A percentile compares a stretch with the other conserved stretches of the same genome.
phyloP scores from a whole-genome alignment of 1,140 invertebrate species.

The Drosophila sulfurigaster region DNA sequence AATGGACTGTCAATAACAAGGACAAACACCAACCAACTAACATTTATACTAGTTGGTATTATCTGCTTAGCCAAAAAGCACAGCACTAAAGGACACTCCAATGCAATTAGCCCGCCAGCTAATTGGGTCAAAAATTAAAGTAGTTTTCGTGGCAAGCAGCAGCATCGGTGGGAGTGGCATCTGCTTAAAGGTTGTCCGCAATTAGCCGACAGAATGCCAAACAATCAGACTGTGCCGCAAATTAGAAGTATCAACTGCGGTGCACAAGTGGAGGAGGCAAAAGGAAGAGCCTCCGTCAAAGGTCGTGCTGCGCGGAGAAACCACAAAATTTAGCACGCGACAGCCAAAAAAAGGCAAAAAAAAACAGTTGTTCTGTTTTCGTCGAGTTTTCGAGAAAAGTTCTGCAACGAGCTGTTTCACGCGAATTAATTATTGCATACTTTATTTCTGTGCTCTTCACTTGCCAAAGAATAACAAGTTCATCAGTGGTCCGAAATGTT shows the following conservation, averaged over 20 bases:
- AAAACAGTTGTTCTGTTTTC: not conserved
- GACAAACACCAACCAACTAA: not conserved
- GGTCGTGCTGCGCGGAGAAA: slow-evolving; percentile 10
- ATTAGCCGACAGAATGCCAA: slow-evolving; percentile 40
- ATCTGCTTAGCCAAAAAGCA: not conserved
- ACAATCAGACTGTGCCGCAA: slow-evolving; percentile 40
- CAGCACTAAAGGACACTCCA: not conserved
- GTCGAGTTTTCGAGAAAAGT: slow-evolving; percentile 8
- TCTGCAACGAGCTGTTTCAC: slow-evolving; percentile 37
- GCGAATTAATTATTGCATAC: slow-evolving; percentile 50
- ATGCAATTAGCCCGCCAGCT: not conserved
- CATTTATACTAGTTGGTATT: not conserved
- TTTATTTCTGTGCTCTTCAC: not conserved
- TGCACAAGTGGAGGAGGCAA: not conserved
- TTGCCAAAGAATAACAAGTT: slow-evolving; percentile 34
- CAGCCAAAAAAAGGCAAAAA: not conserved
- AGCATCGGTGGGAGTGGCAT: not conserved
- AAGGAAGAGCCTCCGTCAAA: not conserved
- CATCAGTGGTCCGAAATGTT: slow-evolving; percentile 1
- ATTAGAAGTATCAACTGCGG: slow-evolving; percentile 19
- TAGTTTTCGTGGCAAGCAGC: slow-evolving; percentile 1
- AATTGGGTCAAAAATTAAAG: slow-evolving; percentile 31
- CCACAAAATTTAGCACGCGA: slow-evolving; percentile 20
- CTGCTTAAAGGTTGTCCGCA: slow-evolving; percentile 43
- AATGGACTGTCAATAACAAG: slow-evolving; percentile 8